These are phyloP conservation scores for Chaetodon trifascialis DNA, from an alignment of 2,113 vertebrate species.

Conservation along the genomic window DNA sequence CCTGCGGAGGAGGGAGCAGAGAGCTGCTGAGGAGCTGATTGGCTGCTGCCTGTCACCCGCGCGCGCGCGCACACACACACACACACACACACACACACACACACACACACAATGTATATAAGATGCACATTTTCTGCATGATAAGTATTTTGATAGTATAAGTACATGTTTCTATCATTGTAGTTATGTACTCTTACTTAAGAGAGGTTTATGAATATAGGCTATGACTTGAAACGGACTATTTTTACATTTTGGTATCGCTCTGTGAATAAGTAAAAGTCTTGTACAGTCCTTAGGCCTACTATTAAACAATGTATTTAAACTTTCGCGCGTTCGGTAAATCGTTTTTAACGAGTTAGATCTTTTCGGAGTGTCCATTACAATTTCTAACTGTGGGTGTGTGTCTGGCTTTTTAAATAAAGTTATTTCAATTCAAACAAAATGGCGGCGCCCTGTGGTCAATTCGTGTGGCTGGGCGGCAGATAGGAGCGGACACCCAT, in stretches of 20 bases:
- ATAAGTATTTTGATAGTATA: neutral
- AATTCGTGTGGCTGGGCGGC: neutral
- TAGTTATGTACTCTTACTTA: neutral
- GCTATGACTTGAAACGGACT: neutral
- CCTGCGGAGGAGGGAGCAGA: slow-evolving; percentile 32
- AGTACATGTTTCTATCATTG: neutral
- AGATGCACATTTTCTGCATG: too few relatives aligned
- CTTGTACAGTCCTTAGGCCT: too few relatives aligned
- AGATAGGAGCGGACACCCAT: neutral
- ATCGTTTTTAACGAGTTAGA: neutral
- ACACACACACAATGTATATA: neutral
- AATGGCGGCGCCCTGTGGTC: slow-evolving; percentile 70
- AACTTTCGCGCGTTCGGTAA: neutral
- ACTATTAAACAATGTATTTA: neutral
- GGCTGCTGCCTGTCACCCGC: slow-evolving; percentile 27
- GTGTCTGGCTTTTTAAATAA: slow-evolving; percentile 58
- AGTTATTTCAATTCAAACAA: slow-evolving; percentile 69
- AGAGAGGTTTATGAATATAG: neutral
- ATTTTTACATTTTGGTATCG: neutral
- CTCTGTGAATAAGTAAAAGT: neutral
- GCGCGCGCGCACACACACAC: neutral
- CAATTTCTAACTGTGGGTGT: rapidly evolving
- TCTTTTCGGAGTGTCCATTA: neutral
- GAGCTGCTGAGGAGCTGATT: slow-evolving; percentile 44
- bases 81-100: neutral